Conservation (phyloP, 2,113 vertebrate genomes). For the Oncorhynchus masou region DNA sequence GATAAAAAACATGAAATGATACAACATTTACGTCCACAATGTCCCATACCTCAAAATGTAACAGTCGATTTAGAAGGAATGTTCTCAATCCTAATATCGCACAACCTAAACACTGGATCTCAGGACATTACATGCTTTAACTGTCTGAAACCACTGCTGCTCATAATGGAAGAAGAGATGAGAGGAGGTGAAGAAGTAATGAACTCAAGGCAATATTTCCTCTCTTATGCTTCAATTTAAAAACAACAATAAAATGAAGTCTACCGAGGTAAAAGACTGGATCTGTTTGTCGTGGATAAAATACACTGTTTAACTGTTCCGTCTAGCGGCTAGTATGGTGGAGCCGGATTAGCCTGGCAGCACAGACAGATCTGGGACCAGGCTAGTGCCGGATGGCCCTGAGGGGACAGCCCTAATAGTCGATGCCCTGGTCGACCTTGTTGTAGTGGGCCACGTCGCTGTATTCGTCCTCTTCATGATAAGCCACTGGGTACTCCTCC, state of each 20-base stretch:
- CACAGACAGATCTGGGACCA: no score
- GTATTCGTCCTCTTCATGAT: constrained; percentile 65
- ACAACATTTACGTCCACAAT: constrained; percentile 50
- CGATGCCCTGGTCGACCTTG: constrained; percentile 88
- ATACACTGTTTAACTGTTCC: constrained; percentile 79
- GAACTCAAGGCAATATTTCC: constrained; percentile 76
- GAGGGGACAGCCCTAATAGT: constrained; percentile 78
- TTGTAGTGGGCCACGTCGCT: constrained; percentile 87
- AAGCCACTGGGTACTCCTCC: constrained; percentile 81
- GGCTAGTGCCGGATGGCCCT: no score
- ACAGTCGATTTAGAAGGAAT: constrained; percentile 7
- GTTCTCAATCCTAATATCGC: constrained; percentile 23
- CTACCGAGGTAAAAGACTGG: constrained; percentile 78
- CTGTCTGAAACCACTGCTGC: constrained; percentile 52
- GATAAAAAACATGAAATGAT: constrained; percentile 31
- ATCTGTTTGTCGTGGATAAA: constrained; percentile 74
- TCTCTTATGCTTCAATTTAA: constrained; percentile 74
- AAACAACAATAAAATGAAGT: constrained; percentile 77
- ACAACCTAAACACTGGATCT: constrained; percentile 32
- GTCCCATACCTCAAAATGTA: constrained; percentile 47
- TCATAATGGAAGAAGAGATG: constrained; percentile 28
- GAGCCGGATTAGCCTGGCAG: constrained; percentile 6
- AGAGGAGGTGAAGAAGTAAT: constrained; percentile 67
- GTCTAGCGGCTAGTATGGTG: constrained; percentile 37
- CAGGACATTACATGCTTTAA: constrained; percentile 76